Evolutionary conservation across 2,113 vertebrate species (phyloP), one percentile per base, ranked within the genome.

Genomic region (Tragelaphus buxtoni): DNA sequence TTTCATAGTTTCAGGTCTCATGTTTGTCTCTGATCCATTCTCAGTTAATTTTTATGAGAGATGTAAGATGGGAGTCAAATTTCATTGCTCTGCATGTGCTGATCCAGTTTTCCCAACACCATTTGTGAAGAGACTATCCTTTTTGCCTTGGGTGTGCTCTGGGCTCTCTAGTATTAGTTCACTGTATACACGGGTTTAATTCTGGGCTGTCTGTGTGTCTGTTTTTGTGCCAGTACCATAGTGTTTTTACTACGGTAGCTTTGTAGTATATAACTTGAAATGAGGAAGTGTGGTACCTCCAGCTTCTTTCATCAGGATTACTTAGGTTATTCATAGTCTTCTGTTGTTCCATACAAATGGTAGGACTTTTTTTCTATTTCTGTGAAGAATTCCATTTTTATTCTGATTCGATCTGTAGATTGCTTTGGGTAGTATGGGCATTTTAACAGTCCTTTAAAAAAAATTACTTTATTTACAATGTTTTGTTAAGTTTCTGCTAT

Each of bases 211-310:
- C 53, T 74, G 0, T 14, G 3, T 10, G 7, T 72, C 63, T 72
- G 12, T 45, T 61, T 89, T 90, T 84, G 45, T 90, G n/a, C 28
- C 45, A 51, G 53, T 51, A 72, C 18, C 22, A 14, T 94, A 53
- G 14, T 55, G n/a, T 84, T 76, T 87, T 89, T 55, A 55, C 45
- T 84, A 76, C 5, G 53, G 10, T 84, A 84, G 93, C 63, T 84
- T 76, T 84, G 28, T 92, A 61, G 55, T 94, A 17, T 94, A 4
- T n/a, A 90, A 8, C 83, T 61, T 94, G 93, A 76, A 94, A 84
- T 61, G 35, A 76, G 77, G 61, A 49, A 42, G 42, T 60, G 30
- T 74, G 86, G 8, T 60, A 74, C 3, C 55, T 76, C 63, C 3
- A 74, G 11, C 35, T 63, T 83, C 65, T 69, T 72, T 47, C 24